Evolutionary conservation across 2,113 vertebrate genomes (phyloP).

Genomic region (Arothron firmamentum): DNA sequence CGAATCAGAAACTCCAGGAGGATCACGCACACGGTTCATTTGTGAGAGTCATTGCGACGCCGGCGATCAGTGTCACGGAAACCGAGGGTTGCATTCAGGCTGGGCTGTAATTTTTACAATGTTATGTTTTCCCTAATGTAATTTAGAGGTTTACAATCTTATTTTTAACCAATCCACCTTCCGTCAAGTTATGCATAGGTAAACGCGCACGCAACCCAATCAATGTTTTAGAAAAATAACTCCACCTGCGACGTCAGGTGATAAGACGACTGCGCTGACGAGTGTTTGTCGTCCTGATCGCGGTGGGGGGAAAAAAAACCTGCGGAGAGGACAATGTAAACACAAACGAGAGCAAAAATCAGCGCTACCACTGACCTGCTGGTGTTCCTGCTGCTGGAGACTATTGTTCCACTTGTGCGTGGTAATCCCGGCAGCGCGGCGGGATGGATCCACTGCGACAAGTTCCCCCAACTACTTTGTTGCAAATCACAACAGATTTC

Average conservation of each 20-base stretch:
- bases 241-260: constrained; percentile 56
- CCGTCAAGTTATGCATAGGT: not conserved
- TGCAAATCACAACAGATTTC: constrained; percentile 27
- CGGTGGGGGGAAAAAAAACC: not conserved
- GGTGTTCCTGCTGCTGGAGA: constrained; percentile 48
- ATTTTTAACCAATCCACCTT: too few relatives aligned
- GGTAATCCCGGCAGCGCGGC: constrained; percentile 57
- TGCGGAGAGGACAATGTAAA: not conserved
- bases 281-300: not conserved
- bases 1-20: constrained; percentile 15
- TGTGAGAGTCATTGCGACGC: not conserved
- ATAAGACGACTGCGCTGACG: constrained; percentile 6
- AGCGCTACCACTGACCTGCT: constrained; percentile 58
- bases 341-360: constrained; percentile 3
- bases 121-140: too few relatives aligned
- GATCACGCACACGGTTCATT: not conserved
- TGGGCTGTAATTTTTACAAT: not conserved
- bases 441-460: constrained; percentile 70
- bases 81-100: not conserved
- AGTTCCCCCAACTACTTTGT: constrained; percentile 64
- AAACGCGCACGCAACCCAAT: not conserved
- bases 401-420: constrained; percentile 63
- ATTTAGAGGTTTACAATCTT: too few relatives aligned
- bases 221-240: not conserved
- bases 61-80: not conserved